Percentiles rank a stretch among this genome's conserved stretches.
Evolutionary conservation across 2,888 invertebrate genomes (phyloP).

Genomic region (Nemoura dubitans): DNA sequence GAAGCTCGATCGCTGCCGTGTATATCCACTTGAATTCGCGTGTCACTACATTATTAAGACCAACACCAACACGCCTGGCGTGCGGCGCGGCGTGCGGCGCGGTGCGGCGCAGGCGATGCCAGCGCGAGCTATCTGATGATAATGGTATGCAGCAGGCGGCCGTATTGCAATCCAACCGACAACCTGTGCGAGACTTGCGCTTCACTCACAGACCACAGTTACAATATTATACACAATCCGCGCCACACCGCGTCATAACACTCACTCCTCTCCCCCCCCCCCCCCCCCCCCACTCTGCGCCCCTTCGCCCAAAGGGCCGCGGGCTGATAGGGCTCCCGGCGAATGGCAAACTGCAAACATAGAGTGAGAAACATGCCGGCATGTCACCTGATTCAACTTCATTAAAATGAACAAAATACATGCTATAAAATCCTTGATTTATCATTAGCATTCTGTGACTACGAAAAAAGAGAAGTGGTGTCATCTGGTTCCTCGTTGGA

Average conservation of each 20-base stretch:
- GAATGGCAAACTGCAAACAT: neutral
- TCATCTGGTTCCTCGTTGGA: neutral
- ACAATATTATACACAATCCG: neutral
- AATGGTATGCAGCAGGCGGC: constrained; percentile 9
- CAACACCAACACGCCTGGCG: neutral
- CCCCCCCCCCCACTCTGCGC: too few species aligned
- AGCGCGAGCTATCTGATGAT: neutral
- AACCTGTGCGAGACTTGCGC: neutral
- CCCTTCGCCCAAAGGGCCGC: too few species aligned
- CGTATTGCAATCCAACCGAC: neutral
- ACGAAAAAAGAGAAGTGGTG: neutral
- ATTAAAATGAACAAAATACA: neutral
- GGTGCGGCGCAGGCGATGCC: neutral
- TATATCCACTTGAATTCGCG: constrained; percentile 29
- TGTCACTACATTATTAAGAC: constrained; percentile 24
- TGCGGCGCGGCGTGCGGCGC: neutral
- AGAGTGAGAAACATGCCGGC: neutral
- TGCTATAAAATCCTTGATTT: neutral
- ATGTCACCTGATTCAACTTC: neutral
- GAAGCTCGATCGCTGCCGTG: constrained; percentile 29
- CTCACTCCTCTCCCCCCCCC: too few species aligned
- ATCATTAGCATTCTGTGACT: neutral
- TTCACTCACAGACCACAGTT: neutral
- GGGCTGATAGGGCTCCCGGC: too few species aligned
- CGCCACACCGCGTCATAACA: too few species aligned